Conservation (phyloP, 64 coral and sea anemone genomes). For the Montipora efflorescens region DNA sequence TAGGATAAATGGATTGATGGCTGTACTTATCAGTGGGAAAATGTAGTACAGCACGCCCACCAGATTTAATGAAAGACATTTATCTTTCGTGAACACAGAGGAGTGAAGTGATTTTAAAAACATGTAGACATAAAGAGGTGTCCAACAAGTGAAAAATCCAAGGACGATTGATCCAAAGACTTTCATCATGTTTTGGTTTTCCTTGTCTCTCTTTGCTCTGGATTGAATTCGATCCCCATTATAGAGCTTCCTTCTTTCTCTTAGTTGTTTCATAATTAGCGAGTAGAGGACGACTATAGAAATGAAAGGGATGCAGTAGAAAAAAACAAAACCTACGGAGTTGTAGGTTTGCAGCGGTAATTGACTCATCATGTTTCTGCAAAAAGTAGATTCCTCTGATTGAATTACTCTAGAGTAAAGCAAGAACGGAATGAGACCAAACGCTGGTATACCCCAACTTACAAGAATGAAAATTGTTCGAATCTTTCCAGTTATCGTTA, state of each 20-base stretch:
- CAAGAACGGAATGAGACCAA: background rate
- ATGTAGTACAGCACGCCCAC: background rate
- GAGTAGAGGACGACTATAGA: background rate
- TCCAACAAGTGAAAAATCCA: conserved; percentile 13
- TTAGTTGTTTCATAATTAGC: background rate
- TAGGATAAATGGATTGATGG: conserved; percentile 20
- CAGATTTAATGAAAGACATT: conserved; percentile 2
- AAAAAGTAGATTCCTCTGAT: background rate
- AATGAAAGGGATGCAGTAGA: background rate
- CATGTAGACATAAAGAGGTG: conserved; percentile 5
- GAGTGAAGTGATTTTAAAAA: conserved; percentile 18
- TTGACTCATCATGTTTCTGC: conserved; percentile 7
- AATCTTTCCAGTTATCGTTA: background rate
- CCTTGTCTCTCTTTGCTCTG: background rate
- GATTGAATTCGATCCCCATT: no score
- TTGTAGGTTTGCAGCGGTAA: background rate
- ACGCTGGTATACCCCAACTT: background rate
- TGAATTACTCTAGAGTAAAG: background rate
- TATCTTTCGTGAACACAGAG: background rate
- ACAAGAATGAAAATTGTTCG: background rate
- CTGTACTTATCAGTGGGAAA: conserved; percentile 17
- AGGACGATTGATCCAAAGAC: background rate
- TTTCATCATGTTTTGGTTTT: conserved; percentile 16
- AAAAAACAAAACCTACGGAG: background rate
- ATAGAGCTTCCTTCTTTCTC: no score